Evolutionary conservation across 2,888 invertebrate species (phyloP).

Genomic region (Eupithecia pulchellata): DNA sequence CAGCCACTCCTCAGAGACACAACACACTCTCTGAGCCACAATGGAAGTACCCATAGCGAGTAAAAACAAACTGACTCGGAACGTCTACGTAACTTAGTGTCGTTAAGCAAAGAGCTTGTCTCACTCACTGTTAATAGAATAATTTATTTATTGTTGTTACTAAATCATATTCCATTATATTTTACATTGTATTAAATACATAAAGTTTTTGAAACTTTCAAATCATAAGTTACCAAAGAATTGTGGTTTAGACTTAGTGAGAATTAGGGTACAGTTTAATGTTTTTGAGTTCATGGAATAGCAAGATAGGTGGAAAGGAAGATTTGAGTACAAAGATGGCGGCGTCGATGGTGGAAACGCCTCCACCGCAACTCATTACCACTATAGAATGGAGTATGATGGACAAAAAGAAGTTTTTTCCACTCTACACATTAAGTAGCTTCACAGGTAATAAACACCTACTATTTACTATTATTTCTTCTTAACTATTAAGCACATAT

Average conservation of each 20-base stretch:
- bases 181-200: slow-evolving; percentile 56
- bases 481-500: too few relatives aligned
- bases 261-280: slow-evolving; percentile 50
- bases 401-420: slow-evolving; percentile 97
- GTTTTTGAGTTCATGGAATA: slow-evolving; percentile 60
- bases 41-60: slow-evolving; percentile 67
- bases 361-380: slow-evolving; percentile 87
- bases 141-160: slow-evolving; percentile 31
- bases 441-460: slow-evolving; percentile 90
- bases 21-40: slow-evolving; percentile 42
- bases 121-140: slow-evolving; percentile 52
- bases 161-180: slow-evolving; percentile 43
- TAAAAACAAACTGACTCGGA: slow-evolving; percentile 50
- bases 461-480: too few relatives aligned
- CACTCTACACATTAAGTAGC: slow-evolving; percentile 95
- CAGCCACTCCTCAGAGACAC: slow-evolving; percentile 24
- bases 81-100: slow-evolving; percentile 49
- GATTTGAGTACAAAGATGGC: slow-evolving; percentile 39
- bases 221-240: slow-evolving; percentile 61
- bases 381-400: slow-evolving; percentile 99
- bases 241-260: slow-evolving; percentile 27
- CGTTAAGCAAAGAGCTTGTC: slow-evolving; percentile 49
- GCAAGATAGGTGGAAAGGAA: slow-evolving; percentile 43
- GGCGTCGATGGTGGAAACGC: slow-evolving; percentile 82
- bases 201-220: slow-evolving; percentile 50